These are phyloP conservation scores for Cichladusa arquata DNA, from an alignment of 2,113 vertebrate species.

Conservation along the genomic window DNA sequence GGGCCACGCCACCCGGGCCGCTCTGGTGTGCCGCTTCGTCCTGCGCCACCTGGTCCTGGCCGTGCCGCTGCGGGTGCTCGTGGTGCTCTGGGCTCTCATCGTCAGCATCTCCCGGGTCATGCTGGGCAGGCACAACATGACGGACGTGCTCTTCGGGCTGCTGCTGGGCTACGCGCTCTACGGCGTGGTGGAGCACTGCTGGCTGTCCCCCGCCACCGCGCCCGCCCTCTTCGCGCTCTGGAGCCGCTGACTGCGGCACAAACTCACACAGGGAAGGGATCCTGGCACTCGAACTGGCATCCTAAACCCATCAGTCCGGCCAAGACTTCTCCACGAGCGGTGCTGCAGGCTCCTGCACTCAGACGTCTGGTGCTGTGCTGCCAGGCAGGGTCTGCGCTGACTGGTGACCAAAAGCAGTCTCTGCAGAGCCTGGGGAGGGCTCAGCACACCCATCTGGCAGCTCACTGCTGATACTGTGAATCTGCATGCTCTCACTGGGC, in stretches of 20 bases:
- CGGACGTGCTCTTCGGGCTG: constrained; percentile 90
- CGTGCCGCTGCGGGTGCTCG: constrained; percentile 86
- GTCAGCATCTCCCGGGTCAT: constrained; percentile 91
- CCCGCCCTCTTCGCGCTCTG: constrained; percentile 81
- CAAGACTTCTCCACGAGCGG: neutral
- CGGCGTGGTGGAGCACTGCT: constrained; percentile 88
- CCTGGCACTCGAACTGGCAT: neutral
- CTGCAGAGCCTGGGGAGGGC: neutral
- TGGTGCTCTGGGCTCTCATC: constrained; percentile 87
- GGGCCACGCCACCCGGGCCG: constrained; percentile 91
- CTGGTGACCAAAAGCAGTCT: neutral
- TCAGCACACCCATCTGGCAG: neutral
- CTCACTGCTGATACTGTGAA: constrained; percentile 19
- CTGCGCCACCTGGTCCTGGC: constrained; percentile 94
- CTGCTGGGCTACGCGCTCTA: constrained; percentile 92
- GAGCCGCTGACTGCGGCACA: neutral
- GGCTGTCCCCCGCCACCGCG: constrained; percentile 85
- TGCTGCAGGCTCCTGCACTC: neutral
- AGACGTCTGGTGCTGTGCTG: neutral
- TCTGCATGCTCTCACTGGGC: neutral
- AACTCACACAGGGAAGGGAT: neutral
- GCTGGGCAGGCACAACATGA: constrained; percentile 95
- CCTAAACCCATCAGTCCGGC: neutral
- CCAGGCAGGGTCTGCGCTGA: neutral
- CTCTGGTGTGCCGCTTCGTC: constrained; percentile 89